A percentile compares a stretch with the other conserved stretches of the same genome.
These are phyloP conservation scores for Boloria selene DNA, from an alignment of 2,888 invertebrate species.

Conservation along the genomic window DNA sequence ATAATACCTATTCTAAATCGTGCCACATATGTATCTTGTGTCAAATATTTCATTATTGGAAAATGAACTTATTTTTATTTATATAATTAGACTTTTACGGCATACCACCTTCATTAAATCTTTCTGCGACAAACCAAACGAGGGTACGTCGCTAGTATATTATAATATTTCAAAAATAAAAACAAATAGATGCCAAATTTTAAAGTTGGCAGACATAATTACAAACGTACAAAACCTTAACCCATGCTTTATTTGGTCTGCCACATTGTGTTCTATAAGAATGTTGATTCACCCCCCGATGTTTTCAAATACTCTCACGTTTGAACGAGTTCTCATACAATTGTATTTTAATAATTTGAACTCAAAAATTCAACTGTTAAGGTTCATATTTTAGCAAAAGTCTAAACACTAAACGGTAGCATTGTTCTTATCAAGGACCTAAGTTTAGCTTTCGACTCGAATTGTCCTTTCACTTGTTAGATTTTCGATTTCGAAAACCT, in stretches of 20 bases:
- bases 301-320: constrained; percentile 49
- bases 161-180: too few relatives aligned
- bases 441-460: constrained; percentile 35
- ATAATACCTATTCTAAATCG: too few relatives aligned
- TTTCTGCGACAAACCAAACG: too few relatives aligned
- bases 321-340: constrained; percentile 32
- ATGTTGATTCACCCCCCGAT: constrained; percentile 43
- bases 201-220: background rate
- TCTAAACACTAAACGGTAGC: constrained; percentile 27
- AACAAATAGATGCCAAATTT: too few relatives aligned
- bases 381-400: constrained; percentile 7
- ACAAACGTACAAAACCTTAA: constrained; percentile 13
- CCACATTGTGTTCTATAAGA: constrained; percentile 41
- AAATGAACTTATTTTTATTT: too few relatives aligned
- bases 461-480: constrained; percentile 38
- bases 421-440: constrained; percentile 41
- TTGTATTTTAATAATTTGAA: constrained; percentile 8
- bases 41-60: too few relatives aligned
- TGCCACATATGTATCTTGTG: too few relatives aligned
- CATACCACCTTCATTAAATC: too few relatives aligned
- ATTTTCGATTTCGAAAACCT: constrained; percentile 34
- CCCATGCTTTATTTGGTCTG: constrained; percentile 27
- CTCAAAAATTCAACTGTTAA: background rate
- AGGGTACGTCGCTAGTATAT: too few relatives aligned
- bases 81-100: too few relatives aligned